phyloP scores from a whole-genome alignment of 2,113 vertebrate species.

The Lagopus muta region DNA sequence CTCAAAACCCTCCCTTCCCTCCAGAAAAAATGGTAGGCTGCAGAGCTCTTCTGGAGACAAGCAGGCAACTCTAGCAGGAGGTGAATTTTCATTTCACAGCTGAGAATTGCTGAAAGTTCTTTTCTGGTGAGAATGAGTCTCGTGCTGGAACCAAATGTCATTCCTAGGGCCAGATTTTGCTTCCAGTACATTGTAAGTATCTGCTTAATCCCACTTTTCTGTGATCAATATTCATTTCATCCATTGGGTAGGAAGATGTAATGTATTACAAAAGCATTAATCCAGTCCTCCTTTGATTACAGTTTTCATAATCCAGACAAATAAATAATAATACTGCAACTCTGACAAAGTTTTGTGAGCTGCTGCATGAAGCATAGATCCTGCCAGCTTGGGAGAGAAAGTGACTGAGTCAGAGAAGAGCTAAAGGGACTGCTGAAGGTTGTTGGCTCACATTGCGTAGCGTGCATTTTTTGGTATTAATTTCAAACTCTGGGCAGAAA shows the following conservation, averaged over 20 bases:
- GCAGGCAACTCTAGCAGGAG: background rate
- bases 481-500: background rate
- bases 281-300: background rate
- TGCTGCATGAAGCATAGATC: background rate
- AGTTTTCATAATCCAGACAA: background rate
- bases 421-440: background rate
- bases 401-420: background rate
- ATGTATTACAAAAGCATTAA: background rate
- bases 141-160: background rate
- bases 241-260: background rate
- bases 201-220: background rate
- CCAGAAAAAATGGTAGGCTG: slow-evolving; percentile 34
- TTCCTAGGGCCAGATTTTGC: slow-evolving; percentile 13
- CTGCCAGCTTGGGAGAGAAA: background rate
- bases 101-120: slow-evolving; percentile 36
- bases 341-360: background rate
- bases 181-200: background rate
- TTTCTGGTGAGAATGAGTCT: slow-evolving; percentile 28
- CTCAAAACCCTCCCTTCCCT: slow-evolving; percentile 42
- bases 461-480: background rate
- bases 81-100: background rate
- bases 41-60: slow-evolving; percentile 38
- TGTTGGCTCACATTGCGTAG: background rate
- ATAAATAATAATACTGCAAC: background rate
- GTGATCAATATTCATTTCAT: background rate